Conservation (phyloP, 2,888 invertebrate species). For the Exocentrus adspersus region DNA sequence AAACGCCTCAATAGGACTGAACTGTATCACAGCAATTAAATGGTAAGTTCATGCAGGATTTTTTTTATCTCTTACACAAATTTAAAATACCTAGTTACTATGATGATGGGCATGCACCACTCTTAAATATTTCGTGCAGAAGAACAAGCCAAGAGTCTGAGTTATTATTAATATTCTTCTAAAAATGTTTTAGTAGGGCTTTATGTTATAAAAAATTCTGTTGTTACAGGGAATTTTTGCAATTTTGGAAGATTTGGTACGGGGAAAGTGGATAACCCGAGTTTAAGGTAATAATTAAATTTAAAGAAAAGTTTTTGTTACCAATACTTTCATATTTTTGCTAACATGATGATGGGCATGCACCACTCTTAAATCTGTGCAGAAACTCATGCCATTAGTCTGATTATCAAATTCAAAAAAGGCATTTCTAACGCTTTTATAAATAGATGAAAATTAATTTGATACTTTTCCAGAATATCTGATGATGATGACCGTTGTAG, state of each 20-base stretch:
- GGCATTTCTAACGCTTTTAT: too few relatives aligned
- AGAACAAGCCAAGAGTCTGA: conserved; percentile 39
- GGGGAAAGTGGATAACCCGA: too few relatives aligned
- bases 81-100: background rate
- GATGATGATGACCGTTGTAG: too few relatives aligned
- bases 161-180: background rate
- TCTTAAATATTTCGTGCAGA: conserved; percentile 35
- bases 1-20: too few relatives aligned
- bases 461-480: background rate
- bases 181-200: background rate
- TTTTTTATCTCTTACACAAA: background rate
- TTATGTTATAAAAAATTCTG: background rate
- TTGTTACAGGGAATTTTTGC: background rate
- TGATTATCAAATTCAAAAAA: conserved; percentile 11
- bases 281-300: too few relatives aligned
- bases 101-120: conserved; percentile 36
- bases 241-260: too few relatives aligned
- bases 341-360: conserved; percentile 28
- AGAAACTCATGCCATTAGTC: conserved; percentile 39
- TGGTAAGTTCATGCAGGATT: background rate
- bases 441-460: background rate
- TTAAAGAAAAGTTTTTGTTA: too few relatives aligned
- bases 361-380: conserved; percentile 40
- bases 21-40: too few relatives aligned
- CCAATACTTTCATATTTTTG: background rate